Base-by-base conservation (phyloP, 2,888 invertebrate species). In the Trachelus iudaicus region DNA sequence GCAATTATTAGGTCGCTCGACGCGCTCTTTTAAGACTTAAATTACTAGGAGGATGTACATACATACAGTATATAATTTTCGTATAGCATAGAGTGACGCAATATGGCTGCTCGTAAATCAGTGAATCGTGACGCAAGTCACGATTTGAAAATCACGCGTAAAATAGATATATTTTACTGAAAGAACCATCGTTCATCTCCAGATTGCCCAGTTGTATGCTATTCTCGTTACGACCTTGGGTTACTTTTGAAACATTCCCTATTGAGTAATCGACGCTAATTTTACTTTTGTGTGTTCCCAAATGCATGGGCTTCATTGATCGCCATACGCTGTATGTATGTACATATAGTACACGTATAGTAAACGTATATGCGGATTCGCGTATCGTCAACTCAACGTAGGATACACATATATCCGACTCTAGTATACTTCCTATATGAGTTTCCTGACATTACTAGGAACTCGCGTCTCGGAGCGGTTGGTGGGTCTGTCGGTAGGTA, bases 191-290 rank as follows among this genome's bases (percentile, higher is more conserved):
- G 31, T 71, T 79, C 75, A 69, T 71, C 35, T 75, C 30, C 71
- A 37, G n/a, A 73, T 31, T 23, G 73, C 75, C 69, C 79, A 79
- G 77, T 75, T 78, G 69, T 79, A 77, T 73, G 80, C 76, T 87
- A 87, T 87, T 87, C 87, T 80, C 77, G 86, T 83, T 84, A 35
- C 75, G 85, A 84, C 82, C 87, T 85, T 83, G 85, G 81, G 83
- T 85, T 81, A 86, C 87, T 86, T 87, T 84, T 85, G 83, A 81
- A 81, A 83, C 82, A 87, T 86, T 87, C 83, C 80, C 83, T 85
- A 87, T 87, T 85, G 87, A 86, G 87, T 87, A 87, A 87, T 85
- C 82, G 79, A 56, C 23, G 83, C 86, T 87, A 87, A 86, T 87
- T 87, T 87, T 87, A 87, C 69, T 33, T 71, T 76, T 33, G 56